These are phyloP conservation scores for Periophthalmus modestus DNA, from an alignment of 2,113 vertebrate species.

Conservation along the genomic window DNA sequence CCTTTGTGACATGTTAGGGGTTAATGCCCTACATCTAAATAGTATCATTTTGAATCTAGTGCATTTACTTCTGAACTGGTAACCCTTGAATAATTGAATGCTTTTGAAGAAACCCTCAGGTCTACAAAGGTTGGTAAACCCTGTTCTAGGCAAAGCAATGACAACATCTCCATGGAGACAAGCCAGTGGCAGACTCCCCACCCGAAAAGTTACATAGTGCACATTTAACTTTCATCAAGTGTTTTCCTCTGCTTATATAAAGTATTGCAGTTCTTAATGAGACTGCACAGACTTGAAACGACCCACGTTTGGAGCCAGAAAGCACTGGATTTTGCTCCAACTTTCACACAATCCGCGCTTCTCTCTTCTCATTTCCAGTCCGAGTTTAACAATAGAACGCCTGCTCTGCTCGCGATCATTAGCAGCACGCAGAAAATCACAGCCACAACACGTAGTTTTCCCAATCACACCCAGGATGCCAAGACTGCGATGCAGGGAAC, in stretches of 20 bases:
- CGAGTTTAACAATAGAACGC: slow-evolving; percentile 17
- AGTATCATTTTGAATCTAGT: no score
- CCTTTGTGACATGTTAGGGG: no score
- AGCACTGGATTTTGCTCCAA: background rate
- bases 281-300: background rate
- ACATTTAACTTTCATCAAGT: no score
- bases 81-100: no score
- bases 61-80: no score
- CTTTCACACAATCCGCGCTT: background rate
- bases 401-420: slow-evolving; percentile 39
- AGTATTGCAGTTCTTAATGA: background rate
- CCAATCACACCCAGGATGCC: slow-evolving; percentile 37
- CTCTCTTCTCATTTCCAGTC: slow-evolving; percentile 8
- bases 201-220: no score
- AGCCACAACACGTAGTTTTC: slow-evolving; percentile 38
- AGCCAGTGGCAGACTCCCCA: no score
- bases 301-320: background rate
- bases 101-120: no score
- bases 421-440: slow-evolving; percentile 34
- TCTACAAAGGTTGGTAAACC: no score
- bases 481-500: slow-evolving; percentile 11
- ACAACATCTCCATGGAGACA: no score
- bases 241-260: background rate
- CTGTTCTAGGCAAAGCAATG: no score
- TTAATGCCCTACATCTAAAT: no score